These are phyloP conservation scores for Cyprinodon variegatus DNA, from an alignment of 2,113 vertebrate species.

Conservation along the genomic window DNA sequence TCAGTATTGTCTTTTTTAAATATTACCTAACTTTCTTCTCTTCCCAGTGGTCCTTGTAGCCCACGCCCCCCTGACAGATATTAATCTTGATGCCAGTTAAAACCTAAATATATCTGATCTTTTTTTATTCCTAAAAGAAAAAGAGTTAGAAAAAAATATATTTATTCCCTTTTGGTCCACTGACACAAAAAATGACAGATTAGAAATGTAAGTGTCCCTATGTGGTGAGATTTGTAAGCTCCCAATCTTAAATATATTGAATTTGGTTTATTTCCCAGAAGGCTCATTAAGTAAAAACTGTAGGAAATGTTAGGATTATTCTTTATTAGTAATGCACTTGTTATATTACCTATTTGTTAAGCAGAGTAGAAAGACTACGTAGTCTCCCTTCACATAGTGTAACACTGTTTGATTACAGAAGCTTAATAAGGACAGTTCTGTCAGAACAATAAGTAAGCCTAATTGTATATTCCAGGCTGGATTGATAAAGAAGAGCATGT, in stretches of 20 bases:
- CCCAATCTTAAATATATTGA: not conserved
- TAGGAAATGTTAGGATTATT: not conserved
- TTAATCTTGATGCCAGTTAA: not conserved
- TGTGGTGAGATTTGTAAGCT: not conserved
- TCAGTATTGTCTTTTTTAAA: not conserved
- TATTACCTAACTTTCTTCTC: slow-evolving; percentile 45
- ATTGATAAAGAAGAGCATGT: too few relatives aligned
- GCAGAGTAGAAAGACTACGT: too few relatives aligned
- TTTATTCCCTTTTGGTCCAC: not conserved
- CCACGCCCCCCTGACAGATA: slow-evolving; percentile 10
- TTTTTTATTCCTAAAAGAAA: not conserved
- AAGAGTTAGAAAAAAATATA: not conserved
- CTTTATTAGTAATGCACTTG: too few relatives aligned
- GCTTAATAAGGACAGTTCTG: too few relatives aligned
- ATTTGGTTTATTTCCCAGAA: not conserved
- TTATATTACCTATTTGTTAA: too few relatives aligned
- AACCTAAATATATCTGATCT: not conserved
- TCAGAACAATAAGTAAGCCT: too few relatives aligned
- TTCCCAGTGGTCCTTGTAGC: slow-evolving; percentile 42
- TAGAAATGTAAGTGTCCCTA: not conserved
- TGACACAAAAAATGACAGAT: not conserved
- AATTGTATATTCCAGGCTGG: too few relatives aligned
- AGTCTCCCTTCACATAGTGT: too few relatives aligned
- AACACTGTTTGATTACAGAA: too few relatives aligned
- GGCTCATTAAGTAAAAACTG: not conserved